Evolutionary conservation across 2,113 vertebrate species (phyloP), one percentile per base, ranked within the genome.

Genomic region (Haplochromis vanheusdeni): DNA sequence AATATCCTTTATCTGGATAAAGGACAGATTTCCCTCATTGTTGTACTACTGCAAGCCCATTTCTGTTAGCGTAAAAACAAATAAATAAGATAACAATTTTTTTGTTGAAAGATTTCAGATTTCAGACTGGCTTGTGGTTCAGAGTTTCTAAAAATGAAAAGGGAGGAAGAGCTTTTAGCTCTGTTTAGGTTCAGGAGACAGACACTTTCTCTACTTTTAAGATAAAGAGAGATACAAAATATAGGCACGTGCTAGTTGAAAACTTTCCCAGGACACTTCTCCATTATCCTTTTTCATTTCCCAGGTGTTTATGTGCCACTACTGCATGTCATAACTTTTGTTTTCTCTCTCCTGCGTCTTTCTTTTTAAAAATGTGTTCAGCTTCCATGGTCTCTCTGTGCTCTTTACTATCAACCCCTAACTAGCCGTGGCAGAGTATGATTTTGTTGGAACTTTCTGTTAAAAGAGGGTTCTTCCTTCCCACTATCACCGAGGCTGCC

Each of bases 1-100:
- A 95, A 96, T 97, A 97, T 96, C 96, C 96, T 96, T 97, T 89
- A 37, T 7, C 19, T 55, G n/a, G 31, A 28, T 31, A 0, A 94
- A 95, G 21, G 8, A 83, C 89, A 47, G 2, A 7, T 17, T 79
- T 1, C 13, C 68, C 1, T 73, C 40, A 2, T 17, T 45, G 40
- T 11, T 26, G 37, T 6, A 17, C 40, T 26, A 1, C 40, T 45
- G 23, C 40, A 47, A 3, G 40, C 0, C 40, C 40, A 26, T 26
- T 17, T 75, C 40, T 28, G 40, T 47, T 47, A 47, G 14, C 0
- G 5, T 28, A 75, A 75, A 9, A 47, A 23, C 21, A 75, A 47
- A 42, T 42, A 9, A 42, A 47, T 47, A 17, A 75, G 9, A 62
- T 35, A 33, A 56, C 21, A 26, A 2, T n/a, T 52, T 52, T 51